phyloP scores from a whole-genome alignment of 30 jellyfish, hydroid and myxozoan species.

The Mastigias papua region DNA sequence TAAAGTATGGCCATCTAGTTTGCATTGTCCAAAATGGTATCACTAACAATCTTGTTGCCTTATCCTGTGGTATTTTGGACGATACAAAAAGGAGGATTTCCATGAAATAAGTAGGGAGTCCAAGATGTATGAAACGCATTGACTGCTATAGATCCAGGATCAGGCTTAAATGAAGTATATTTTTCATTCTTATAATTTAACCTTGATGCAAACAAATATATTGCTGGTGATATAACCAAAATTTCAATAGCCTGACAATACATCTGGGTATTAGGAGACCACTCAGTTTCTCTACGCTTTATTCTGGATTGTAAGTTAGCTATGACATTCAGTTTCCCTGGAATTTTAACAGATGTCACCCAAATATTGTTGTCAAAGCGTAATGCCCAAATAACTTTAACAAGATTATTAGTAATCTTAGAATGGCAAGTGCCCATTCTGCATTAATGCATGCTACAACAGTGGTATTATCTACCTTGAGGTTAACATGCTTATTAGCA shows the following conservation, averaged over 20 bases:
- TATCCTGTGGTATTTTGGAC: slow-evolving; percentile 46
- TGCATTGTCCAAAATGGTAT: slow-evolving; percentile 81
- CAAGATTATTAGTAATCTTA: slow-evolving; percentile 16
- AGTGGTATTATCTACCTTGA: slow-evolving; percentile 69
- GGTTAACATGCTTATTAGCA: slow-evolving; percentile 51
- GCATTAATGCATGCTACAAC: slow-evolving; percentile 66
- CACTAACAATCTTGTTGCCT: slow-evolving; percentile 62
- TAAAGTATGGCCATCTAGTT: slow-evolving; percentile 60
- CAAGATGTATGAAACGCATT: slow-evolving; percentile 43
- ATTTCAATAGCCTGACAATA: slow-evolving; percentile 11
- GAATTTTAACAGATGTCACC: slow-evolving; percentile 60
- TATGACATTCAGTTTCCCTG: slow-evolving; percentile 43
- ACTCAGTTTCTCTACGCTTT: slow-evolving; percentile 37
- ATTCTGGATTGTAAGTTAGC: slow-evolving; percentile 28
- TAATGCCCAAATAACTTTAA: slow-evolving; percentile 28
- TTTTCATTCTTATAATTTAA: slow-evolving; percentile 4
- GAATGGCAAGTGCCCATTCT: slow-evolving; percentile 62
- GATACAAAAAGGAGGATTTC: slow-evolving; percentile 60
- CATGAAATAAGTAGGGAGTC: slow-evolving; percentile 25
- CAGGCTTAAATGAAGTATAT: slow-evolving; percentile 48
- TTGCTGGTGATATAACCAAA: slow-evolving; percentile 14
- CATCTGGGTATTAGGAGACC: slow-evolving; percentile 31
- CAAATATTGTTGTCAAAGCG: slow-evolving; percentile 40
- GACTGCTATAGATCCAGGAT: slow-evolving; percentile 40
- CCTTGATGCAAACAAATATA: slow-evolving; percentile 30